phyloP scores from a whole-genome alignment of 2,113 vertebrate species.

The Thamnaconus septentrionalis region DNA sequence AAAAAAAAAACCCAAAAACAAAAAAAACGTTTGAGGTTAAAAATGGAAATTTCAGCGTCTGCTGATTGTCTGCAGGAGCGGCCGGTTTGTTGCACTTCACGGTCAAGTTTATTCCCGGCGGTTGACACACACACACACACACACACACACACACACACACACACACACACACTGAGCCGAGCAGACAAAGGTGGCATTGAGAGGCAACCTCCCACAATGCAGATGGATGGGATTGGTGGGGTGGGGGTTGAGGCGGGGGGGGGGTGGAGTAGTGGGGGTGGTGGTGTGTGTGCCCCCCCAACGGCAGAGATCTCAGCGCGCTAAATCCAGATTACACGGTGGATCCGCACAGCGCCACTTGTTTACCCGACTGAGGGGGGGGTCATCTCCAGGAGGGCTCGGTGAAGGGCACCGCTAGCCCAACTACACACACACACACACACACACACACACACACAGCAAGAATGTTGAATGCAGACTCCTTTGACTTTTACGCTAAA shows the following conservation, averaged over 20 bases:
- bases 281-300: too few relatives aligned
- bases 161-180: conserved; percentile 5
- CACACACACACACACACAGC: too few relatives aligned
- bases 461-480: too few relatives aligned
- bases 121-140: conserved; percentile 8
- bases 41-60: too few relatives aligned
- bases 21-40: too few relatives aligned
- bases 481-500: too few relatives aligned
- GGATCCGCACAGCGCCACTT: conserved; percentile 81
- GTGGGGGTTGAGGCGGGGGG: too few relatives aligned
- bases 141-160: conserved; percentile 70
- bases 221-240: conserved; percentile 54
- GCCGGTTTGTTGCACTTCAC: too few relatives aligned
- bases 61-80: too few relatives aligned
- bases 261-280: too few relatives aligned
- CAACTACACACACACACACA: background rate
- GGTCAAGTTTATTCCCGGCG: too few relatives aligned
- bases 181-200: conserved; percentile 82
- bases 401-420: conserved; percentile 4
- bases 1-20: too few relatives aligned
- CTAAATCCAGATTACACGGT: conserved; percentile 86
- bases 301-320: conserved; percentile 47
- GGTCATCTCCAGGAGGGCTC: background rate
- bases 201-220: conserved; percentile 80
- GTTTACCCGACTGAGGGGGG: conserved; percentile 73